A percentile compares a stretch with the other conserved stretches of the same genome.
These are phyloP conservation scores for Nasonia vitripennis DNA, from an alignment of 1,140 invertebrate species.

Conservation along the genomic window DNA sequence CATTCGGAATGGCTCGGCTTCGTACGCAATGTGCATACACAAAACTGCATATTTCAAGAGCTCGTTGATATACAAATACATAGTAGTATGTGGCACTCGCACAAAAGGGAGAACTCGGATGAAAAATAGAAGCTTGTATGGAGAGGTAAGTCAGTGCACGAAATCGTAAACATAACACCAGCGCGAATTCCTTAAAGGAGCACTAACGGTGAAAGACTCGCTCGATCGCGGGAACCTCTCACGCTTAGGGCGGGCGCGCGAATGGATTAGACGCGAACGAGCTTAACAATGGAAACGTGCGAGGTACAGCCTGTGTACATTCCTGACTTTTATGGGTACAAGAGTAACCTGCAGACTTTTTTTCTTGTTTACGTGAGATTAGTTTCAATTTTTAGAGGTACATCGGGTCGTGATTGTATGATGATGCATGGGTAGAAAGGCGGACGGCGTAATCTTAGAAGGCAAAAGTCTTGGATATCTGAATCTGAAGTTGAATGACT, in stretches of 20 bases:
- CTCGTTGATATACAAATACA: neutral
- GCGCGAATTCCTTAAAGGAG: conserved; percentile 23
- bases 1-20: neutral
- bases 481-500: too few species aligned
- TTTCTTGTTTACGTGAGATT: conserved; percentile 8
- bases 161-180: conserved; percentile 6
- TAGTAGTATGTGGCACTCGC: neutral
- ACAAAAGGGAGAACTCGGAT: neutral
- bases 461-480: too few species aligned
- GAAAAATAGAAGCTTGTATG: neutral
- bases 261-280: neutral
- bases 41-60: conserved; percentile 24
- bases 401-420: neutral
- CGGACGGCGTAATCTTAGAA: too few species aligned
- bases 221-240: conserved; percentile 42
- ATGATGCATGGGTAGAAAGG: neutral
- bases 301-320: neutral
- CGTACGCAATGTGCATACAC: neutral
- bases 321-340: conserved; percentile 22
- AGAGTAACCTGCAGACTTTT: conserved; percentile 11
- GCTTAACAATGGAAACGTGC: conserved; percentile 25
- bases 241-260: conserved; percentile 4
- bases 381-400: conserved; percentile 27
- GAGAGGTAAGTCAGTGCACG: neutral
- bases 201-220: conserved; percentile 29